Evolutionary conservation across 2,113 vertebrate genomes (phyloP).

Genomic region (Emydocephalus ijimae): DNA sequence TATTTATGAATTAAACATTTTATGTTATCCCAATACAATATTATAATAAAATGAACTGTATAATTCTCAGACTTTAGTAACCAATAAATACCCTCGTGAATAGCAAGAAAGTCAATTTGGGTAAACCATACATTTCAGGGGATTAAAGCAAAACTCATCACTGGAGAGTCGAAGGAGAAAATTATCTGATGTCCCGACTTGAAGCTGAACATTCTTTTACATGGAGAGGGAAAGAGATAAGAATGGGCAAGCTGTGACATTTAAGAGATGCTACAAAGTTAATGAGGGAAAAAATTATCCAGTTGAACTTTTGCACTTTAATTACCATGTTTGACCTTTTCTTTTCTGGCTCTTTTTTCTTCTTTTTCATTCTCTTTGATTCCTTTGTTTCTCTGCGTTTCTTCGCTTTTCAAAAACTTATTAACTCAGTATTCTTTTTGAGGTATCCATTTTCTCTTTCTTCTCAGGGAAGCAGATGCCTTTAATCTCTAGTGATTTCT

Average conservation of each 20-base stretch:
- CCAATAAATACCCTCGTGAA: background rate
- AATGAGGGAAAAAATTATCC: conserved; percentile 25
- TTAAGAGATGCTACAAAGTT: conserved; percentile 19
- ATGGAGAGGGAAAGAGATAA: background rate
- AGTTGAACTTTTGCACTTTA: conserved; percentile 27
- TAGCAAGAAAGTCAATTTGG: background rate
- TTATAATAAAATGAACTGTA: background rate
- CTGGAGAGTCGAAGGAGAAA: background rate
- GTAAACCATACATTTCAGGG: background rate
- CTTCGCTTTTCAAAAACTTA: background rate
- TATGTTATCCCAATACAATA: background rate
- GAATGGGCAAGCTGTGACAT: background rate
- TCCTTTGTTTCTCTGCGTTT: background rate
- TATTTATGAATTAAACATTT: background rate
- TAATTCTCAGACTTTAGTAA: background rate
- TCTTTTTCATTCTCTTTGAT: background rate
- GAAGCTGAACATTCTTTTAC: background rate
- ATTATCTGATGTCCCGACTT: background rate
- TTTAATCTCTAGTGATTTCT: background rate
- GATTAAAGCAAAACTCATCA: background rate
- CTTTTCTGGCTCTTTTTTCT: background rate
- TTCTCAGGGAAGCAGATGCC: background rate
- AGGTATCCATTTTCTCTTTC: background rate
- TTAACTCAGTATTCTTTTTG: conserved; percentile 8
- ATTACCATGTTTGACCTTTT: conserved; percentile 14